These are phyloP conservation scores for Odiellus spinosus DNA, from an alignment of 2,888 invertebrate genomes.

Conservation along the genomic window DNA sequence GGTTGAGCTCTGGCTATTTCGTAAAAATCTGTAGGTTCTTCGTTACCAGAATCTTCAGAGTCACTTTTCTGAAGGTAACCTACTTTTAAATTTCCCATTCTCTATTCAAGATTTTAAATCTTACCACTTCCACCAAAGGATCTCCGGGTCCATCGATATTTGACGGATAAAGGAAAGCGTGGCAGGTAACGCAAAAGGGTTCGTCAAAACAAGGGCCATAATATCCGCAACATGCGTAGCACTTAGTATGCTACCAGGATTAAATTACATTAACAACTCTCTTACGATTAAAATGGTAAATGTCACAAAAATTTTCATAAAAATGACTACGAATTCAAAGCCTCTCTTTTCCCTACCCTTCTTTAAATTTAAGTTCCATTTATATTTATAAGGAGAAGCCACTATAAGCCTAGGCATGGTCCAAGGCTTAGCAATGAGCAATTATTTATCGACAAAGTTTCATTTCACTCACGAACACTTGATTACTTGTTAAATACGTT, in stretches of 20 bases:
- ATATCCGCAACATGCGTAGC: constrained; percentile 75
- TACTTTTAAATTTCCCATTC: not conserved
- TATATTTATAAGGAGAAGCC: too few species aligned
- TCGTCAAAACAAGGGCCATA: constrained; percentile 82
- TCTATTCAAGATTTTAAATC: not conserved
- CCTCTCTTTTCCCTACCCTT: too few species aligned
- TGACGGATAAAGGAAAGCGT: constrained; percentile 76
- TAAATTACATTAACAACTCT: too few species aligned
- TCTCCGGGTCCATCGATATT: constrained; percentile 35
- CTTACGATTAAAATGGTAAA: too few species aligned
- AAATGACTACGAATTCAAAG: too few species aligned
- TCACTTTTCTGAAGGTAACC: constrained; percentile 46
- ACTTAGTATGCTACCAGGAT: constrained; percentile 43
- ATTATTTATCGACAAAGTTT: too few species aligned
- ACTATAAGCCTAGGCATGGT: too few species aligned
- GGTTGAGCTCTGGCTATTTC: constrained; percentile 7
- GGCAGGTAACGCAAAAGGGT: constrained; percentile 79
- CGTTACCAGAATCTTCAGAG: constrained; percentile 85
- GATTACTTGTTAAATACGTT: too few species aligned
- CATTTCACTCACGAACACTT: too few species aligned
- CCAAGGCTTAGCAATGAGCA: too few species aligned
- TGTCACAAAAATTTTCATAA: too few species aligned
- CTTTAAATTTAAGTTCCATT: too few species aligned
- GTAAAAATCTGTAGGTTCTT: constrained; percentile 61
- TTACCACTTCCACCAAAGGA: constrained; percentile 8